Conservation (phyloP, 35 echinoderm and acorn worm species). For the Eucidaris tribuloides region DNA sequence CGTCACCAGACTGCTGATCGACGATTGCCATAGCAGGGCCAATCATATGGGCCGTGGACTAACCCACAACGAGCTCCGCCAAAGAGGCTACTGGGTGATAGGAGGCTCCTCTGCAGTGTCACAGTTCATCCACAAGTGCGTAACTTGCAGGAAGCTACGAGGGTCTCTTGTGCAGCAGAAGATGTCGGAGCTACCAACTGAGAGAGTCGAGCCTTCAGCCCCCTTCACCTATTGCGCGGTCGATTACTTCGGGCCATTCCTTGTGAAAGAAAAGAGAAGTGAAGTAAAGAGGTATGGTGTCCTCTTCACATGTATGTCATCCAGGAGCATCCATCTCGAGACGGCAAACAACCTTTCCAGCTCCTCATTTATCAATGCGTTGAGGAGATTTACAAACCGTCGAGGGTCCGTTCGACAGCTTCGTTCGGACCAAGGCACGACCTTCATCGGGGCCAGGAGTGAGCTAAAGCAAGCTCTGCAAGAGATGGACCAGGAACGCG, state of each 20-base stretch:
- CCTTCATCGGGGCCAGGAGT: conserved; percentile 53
- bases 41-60: conserved; percentile 58
- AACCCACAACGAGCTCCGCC: conserved; percentile 57
- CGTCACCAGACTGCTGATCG: conserved; percentile 64
- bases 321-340: conserved; percentile 63
- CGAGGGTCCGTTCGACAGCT: conserved; percentile 62
- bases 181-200: conserved; percentile 54
- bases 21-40: conserved; percentile 61
- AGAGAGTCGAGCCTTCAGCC: conserved; percentile 24
- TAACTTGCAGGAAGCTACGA: conserved; percentile 41
- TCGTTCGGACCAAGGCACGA: conserved; percentile 53
- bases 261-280: conserved; percentile 37
- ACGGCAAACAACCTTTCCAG: conserved; percentile 37
- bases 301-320: conserved; percentile 67
- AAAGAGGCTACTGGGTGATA: conserved; percentile 75
- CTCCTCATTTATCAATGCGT: conserved; percentile 64
- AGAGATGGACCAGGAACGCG: conserved; percentile 45
- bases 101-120: conserved; percentile 63
- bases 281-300: conserved; percentile 69
- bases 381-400: conserved; percentile 54
- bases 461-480: conserved; percentile 47
- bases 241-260: conserved; percentile 71
- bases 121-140: conserved; percentile 33
- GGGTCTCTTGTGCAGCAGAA: conserved; percentile 50
- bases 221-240: conserved; percentile 77